Conservation (phyloP, 2,797 vertebrate species). For the Pangasius djambal region DNA sequence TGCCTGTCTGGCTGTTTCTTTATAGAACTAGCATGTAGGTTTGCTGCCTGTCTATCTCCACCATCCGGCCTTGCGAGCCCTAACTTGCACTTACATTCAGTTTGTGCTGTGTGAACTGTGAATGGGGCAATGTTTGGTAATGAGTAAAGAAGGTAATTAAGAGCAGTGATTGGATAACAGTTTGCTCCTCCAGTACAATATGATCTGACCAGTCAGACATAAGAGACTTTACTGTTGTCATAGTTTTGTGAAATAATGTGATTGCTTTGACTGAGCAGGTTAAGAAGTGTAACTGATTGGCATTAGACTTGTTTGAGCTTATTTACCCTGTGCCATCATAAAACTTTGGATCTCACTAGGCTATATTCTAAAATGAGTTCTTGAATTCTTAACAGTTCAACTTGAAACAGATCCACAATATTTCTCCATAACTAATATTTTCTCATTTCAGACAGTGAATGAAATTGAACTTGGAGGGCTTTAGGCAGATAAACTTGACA, state of each 20-base stretch:
- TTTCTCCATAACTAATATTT: conserved; percentile 15
- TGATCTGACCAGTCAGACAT: conserved; percentile 22
- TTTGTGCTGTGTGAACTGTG: conserved; percentile 34
- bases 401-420: not conserved
- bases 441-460: conserved; percentile 49
- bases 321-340: conserved; percentile 12
- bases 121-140: conserved; percentile 10
- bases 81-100: conserved; percentile 25
- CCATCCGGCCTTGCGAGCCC: conserved; percentile 20
- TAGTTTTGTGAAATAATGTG: not conserved
- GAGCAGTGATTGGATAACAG: not conserved
- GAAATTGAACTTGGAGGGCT: conserved; percentile 35
- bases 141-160: not conserved
- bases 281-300: conserved; percentile 13
- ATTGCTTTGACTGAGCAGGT: not conserved
- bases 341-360: conserved; percentile 19
- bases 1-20: not conserved
- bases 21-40: conserved; percentile 29
- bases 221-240: not conserved
- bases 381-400: conserved; percentile 5
- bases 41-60: conserved; percentile 43
- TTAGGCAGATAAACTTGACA: conserved; percentile 54
- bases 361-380: not conserved
- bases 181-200: not conserved
- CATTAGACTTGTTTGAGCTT: conserved; percentile 13